Base-by-base conservation (phyloP, 2,113 vertebrate species). In the Gymnogyps californianus region DNA sequence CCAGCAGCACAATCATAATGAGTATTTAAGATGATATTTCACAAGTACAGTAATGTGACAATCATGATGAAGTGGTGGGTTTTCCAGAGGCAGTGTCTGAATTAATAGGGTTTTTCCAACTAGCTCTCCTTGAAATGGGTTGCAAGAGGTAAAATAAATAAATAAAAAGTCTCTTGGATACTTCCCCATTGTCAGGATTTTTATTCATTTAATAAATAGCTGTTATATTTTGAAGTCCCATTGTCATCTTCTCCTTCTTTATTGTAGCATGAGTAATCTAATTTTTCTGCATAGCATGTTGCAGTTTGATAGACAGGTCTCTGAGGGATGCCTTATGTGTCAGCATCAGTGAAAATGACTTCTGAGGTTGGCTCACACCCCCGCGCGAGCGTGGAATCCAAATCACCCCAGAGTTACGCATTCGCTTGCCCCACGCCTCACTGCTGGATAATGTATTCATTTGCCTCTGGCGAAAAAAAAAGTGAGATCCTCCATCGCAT, bases 401-500 rank as follows among this genome's bases (percentile, higher is more conserved):
- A 98, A 97, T 98, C 95, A 96, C 90, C 96, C 96, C 83, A 15
- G 62, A 95, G 96, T 94, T 96, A n/a, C 16, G 75, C 82, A 95
- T 82, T 94, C 90, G 59, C 89, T 93, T 96, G 96, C 95, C 93
- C 97, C 57, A 44, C 67, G 82, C 94, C 95, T 96, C 87, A 10
- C 97, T 97, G 95, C 96, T 97, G 83, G 95, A 38, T 98, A 98
- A 98, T 98, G 95, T 93, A 98, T 98, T 98, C 98, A 96, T 90
- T 98, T 97, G 98, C 98, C 98, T 98, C 97, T 95, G 97, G 98
- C 98, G 11, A 94, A 89, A 92, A 96, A 94, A 97, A 69, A 89
- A 70, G 71, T 78, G 97, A 96, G 92, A 89, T 94, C 94, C 78
- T 52, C 96, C 91, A 87, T 72, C 8, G 97, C 98, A 97, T 98